phyloP scores from a whole-genome alignment of 2,113 vertebrate genomes.

The Dunckerocampus dactyliophorus region DNA sequence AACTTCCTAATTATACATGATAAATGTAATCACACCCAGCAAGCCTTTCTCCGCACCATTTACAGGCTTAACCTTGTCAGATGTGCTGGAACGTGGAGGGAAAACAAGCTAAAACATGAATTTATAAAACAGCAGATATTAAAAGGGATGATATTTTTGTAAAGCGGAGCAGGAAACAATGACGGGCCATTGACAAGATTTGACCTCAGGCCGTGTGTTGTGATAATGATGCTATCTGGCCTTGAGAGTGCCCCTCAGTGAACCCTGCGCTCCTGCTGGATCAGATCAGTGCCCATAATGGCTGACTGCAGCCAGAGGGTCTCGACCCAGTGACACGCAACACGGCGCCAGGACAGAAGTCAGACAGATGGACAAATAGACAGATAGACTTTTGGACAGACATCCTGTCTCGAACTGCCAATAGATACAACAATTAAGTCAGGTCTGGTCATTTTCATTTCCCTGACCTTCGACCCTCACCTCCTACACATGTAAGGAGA shows the following conservation, averaged over 20 bases:
- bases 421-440: slow-evolving; percentile 70
- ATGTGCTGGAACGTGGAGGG: slow-evolving; percentile 76
- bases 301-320: slow-evolving; percentile 34
- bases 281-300: slow-evolving; percentile 43
- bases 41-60: slow-evolving; percentile 58
- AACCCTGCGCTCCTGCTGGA: slow-evolving; percentile 42
- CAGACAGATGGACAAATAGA: slow-evolving; percentile 59
- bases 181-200: slow-evolving; percentile 14
- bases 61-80: slow-evolving; percentile 73
- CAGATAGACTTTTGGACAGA: slow-evolving; percentile 57
- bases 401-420: slow-evolving; percentile 61
- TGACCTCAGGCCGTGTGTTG: slow-evolving; percentile 31
- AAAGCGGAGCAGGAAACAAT: neutral
- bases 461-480: slow-evolving; percentile 49
- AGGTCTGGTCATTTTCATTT: slow-evolving; percentile 71
- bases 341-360: slow-evolving; percentile 35
- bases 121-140: neutral
- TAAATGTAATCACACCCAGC: slow-evolving; percentile 67
- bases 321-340: slow-evolving; percentile 46
- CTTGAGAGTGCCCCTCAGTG: slow-evolving; percentile 28
- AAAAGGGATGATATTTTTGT: neutral
- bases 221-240: slow-evolving; percentile 54
- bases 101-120: slow-evolving; percentile 59
- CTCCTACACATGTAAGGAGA: slow-evolving; percentile 64
- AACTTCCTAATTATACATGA: slow-evolving; percentile 69